Conservation (phyloP, 2,113 vertebrate species). For the Chionomys nivalis region DNA sequence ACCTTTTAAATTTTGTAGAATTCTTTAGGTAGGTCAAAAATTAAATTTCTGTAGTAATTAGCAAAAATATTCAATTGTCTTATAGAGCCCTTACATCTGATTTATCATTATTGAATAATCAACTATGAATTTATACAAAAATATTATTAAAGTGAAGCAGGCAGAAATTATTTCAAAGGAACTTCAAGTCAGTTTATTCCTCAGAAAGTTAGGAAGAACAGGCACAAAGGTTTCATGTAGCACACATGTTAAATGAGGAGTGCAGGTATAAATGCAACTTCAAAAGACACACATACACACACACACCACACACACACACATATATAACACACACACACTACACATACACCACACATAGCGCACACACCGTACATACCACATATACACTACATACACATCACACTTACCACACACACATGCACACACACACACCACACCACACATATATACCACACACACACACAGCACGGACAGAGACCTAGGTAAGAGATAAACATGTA, state of each 20-base stretch:
- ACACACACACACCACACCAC: not conserved
- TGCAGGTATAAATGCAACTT: not conserved
- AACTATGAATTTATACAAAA: constrained; percentile 1
- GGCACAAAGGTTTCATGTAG: not conserved
- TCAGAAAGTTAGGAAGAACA: not conserved
- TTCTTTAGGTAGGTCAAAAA: not conserved
- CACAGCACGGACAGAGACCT: not conserved
- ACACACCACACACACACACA: not conserved
- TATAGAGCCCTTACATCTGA: not conserved
- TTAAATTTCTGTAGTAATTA: not conserved
- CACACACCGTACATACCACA: not conserved
- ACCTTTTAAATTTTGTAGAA: not conserved
- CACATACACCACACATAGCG: not conserved
- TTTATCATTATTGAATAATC: not conserved
- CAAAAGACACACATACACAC: not conserved
- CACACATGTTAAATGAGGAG: not conserved
- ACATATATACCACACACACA: not conserved
- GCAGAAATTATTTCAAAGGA: not conserved
- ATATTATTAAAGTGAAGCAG: not conserved
- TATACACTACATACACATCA: not conserved
- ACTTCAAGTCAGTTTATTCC: not conserved
- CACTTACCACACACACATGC: not conserved
- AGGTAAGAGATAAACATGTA: not conserved
- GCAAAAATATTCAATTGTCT: not conserved
- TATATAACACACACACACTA: not conserved